Evolutionary conservation across 2,888 invertebrate species (phyloP), one percentile per base, ranked within the genome.

Genomic region (Drosophila parthenogenetica): DNA sequence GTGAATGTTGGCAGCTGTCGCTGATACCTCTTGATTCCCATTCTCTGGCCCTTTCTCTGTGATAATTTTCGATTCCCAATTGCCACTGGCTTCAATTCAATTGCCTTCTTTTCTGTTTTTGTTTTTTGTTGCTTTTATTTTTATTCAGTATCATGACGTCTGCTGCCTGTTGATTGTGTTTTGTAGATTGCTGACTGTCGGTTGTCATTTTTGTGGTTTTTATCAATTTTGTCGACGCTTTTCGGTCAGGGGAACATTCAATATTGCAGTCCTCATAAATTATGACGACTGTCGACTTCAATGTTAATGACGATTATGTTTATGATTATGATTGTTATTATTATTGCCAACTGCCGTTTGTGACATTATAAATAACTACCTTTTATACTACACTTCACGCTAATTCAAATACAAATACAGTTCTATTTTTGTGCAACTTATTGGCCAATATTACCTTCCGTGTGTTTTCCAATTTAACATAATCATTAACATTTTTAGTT

Each of bases 1-100:
- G 91, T 90, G 91, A 91, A 91, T 87, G 81, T 80, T 78, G 81
- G 78, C 91, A 91, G 91, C 90, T 91, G 91, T 71, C 66, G 57
- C 48, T 71, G 73, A 81, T 81, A 77, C 67, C 85, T 73, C 79
- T 82, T 60, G 13, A 2, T 8, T 29, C 1, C 8, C 35, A 3
- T 13, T 61, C 58, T 61, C 60, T 45, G 60, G 25, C 50, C 4
- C 35, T 35, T 59, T 68, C 50, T 13, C 35, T 35, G 55, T 68
- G 68, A 63, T 62, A 62, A 67, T 76, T 74, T 57, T 67, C 64
- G 65, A 71, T 63, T 68, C 70, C 70, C 79, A 84, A 81, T 74
- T 84, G 75, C 78, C 76, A 80, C 62, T 65, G 73, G 42, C 63
- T 69, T 55, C 50, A 68, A 60, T 72, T 65, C 70, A 62, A 81